These are phyloP conservation scores for Acrocephalus scirpaceus DNA, from an alignment of 2,797 vertebrate species.

Conservation along the genomic window DNA sequence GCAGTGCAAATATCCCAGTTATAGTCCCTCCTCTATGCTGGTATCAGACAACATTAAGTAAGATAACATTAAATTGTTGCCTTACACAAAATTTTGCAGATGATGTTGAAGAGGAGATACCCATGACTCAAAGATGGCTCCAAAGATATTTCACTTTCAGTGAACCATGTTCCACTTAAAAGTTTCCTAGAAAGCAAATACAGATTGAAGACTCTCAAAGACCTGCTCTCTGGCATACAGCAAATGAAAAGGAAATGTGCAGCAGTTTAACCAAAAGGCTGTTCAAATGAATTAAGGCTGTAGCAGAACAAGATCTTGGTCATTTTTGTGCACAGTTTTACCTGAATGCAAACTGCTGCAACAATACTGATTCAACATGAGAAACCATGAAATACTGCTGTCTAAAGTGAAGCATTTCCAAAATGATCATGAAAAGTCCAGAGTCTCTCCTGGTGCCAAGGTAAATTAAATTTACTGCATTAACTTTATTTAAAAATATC, in stretches of 20 bases:
- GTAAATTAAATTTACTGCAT: background rate
- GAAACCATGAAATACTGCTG: background rate
- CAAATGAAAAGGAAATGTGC: background rate
- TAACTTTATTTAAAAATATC: slow-evolving; percentile 24
- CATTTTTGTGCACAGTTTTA: background rate
- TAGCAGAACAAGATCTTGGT: background rate
- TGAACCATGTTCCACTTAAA: background rate
- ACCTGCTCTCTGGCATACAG: background rate
- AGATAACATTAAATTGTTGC: background rate
- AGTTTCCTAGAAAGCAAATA: background rate
- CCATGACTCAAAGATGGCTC: background rate
- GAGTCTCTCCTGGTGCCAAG: background rate
- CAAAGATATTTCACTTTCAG: background rate
- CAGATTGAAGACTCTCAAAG: background rate
- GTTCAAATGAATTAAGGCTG: background rate
- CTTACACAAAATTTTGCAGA: background rate
- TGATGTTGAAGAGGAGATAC: background rate
- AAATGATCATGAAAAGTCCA: background rate
- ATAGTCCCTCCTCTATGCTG: background rate
- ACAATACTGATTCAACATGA: background rate
- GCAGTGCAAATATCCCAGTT: background rate
- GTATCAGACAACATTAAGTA: background rate
- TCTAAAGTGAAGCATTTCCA: background rate
- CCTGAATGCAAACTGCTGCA: background rate
- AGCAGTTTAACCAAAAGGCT: background rate